Evolutionary conservation across 2,888 invertebrate species (phyloP).

Genomic region (Mythimna loreyi): DNA sequence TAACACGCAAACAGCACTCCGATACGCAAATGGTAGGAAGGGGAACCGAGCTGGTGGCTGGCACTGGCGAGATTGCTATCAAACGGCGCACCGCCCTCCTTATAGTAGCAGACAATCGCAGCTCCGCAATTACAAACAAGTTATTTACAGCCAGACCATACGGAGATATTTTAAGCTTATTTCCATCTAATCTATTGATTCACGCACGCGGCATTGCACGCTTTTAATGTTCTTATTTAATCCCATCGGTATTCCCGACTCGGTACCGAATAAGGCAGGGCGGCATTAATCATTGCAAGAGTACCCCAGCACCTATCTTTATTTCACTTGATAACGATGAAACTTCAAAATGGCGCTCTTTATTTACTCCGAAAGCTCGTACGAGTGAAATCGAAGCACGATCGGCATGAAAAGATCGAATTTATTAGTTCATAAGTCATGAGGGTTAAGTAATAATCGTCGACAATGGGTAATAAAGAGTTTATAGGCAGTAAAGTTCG

Average conservation of each 20-base stretch:
- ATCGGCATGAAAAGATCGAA: constrained; percentile 85
- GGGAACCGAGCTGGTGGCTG: constrained; percentile 68
- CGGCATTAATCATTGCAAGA: constrained; percentile 65
- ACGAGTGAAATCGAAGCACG: constrained; percentile 75
- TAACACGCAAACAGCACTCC: constrained; percentile 65
- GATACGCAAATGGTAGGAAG: constrained; percentile 72
- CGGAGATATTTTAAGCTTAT: constrained; percentile 79
- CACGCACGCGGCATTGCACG: constrained; percentile 72
- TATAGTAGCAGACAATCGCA: constrained; percentile 76
- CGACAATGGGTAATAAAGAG: constrained; percentile 90
- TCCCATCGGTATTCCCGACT: constrained; percentile 64
- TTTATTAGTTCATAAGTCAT: constrained; percentile 90
- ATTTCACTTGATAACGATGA: constrained; percentile 59
- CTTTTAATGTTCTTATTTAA: constrained; percentile 69
- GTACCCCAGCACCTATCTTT: constrained; percentile 54
- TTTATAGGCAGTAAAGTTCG: constrained; percentile 90
- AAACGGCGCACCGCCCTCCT: constrained; percentile 72
- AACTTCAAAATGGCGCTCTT: constrained; percentile 69
- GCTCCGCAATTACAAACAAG: constrained; percentile 81
- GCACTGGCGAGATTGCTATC: constrained; percentile 78
- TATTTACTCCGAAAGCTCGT: constrained; percentile 71
- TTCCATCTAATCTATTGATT: constrained; percentile 78
- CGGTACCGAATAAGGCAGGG: constrained; percentile 61
- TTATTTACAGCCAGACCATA: constrained; percentile 80
- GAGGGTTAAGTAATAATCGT: constrained; percentile 90